Percentiles rank a stretch among this genome's conserved stretches.
These are phyloP conservation scores for Dendrophyllia cribrosa DNA, from an alignment of 64 coral and sea anemone species.

Conservation along the genomic window DNA sequence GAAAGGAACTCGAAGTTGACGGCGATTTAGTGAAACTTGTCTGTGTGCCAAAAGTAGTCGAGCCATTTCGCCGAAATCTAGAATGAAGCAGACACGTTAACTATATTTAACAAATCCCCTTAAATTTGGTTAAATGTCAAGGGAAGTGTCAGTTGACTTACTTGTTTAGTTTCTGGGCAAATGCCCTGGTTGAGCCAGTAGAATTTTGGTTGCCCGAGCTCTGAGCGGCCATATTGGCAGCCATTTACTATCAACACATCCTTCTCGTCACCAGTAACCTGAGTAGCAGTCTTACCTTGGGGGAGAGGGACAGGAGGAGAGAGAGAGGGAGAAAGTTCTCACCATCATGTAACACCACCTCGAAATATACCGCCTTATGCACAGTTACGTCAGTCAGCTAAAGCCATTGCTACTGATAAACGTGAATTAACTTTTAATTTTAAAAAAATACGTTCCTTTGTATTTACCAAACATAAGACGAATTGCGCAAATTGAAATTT, in stretches of 20 bases:
- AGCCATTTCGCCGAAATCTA: conserved; percentile 82
- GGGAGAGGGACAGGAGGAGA: no score
- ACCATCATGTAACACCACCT: no score
- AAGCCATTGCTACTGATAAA: no score
- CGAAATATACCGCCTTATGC: no score
- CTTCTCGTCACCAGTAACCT: background rate
- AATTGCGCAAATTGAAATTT: no score
- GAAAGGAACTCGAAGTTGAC: conserved; percentile 75
- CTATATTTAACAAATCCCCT: background rate
- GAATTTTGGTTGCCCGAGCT: conserved; percentile 72
- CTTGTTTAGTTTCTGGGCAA: conserved; percentile 98
- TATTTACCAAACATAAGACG: no score
- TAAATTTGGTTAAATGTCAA: background rate
- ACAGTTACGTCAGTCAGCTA: no score
- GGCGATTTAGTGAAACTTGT: conserved; percentile 68
- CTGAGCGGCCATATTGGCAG: conserved; percentile 92
- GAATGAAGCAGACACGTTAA: background rate
- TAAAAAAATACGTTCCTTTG: no score
- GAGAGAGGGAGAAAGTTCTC: no score
- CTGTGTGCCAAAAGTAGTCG: conserved; percentile 73
- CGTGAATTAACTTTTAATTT: no score
- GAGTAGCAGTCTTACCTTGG: no score
- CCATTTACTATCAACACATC: conserved; percentile 37
- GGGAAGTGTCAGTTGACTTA: conserved; percentile 10
- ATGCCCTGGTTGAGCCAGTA: conserved; percentile 83